Evolutionary conservation across 2,113 vertebrate genomes (phyloP), one percentile per base, ranked within the genome.

Genomic region (Canis aureus): DNA sequence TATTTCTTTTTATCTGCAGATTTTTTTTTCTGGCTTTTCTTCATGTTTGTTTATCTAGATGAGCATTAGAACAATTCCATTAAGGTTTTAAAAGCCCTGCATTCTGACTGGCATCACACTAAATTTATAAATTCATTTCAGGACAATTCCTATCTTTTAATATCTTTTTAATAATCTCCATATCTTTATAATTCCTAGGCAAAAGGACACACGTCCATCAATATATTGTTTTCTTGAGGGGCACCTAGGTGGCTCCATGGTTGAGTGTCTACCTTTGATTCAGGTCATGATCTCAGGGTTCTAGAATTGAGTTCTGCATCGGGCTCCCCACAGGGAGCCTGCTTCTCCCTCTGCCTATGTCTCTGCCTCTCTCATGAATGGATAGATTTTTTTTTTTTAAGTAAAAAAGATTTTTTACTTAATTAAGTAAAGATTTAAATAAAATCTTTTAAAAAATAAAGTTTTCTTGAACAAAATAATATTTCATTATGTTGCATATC

Each of bases 41-140:
- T 76, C 67, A 93, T 32, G n/a, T 83, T 86, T 94, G 12, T 76
- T 83, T 95, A 83, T 81, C 66, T 91, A 51, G 32, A 78, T 91
- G 20, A 78, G 51, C 74, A 79, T 90, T 12, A 87, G 15, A 78
- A 71, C 51, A 69, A 78, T 55, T 73, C 32, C 38, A 27, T 78
- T 79, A 76, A 55, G 19, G 73, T 89, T 94, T 90, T 71, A 16
- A 25, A 84, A 91, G 71, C 11, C 0, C 62, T 87, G 11, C 55
- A 57, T 88, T 84, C 85, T 87, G 29, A 53, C 12, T 71, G 11
- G 11, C 16, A 71, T 84, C 73, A 83, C 13, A 60, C 10, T 81
- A 35, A 85, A 49, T 81, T 80, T 89, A 69, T 76, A 85, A 78
- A 83, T 91, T 64, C 76, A 71, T 81, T 93, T 87, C 11, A 74